A percentile compares a stretch with the other conserved stretches of the same genome.
phyloP scores from a whole-genome alignment of 2,797 vertebrate species.

The Eremophila alpestris region DNA sequence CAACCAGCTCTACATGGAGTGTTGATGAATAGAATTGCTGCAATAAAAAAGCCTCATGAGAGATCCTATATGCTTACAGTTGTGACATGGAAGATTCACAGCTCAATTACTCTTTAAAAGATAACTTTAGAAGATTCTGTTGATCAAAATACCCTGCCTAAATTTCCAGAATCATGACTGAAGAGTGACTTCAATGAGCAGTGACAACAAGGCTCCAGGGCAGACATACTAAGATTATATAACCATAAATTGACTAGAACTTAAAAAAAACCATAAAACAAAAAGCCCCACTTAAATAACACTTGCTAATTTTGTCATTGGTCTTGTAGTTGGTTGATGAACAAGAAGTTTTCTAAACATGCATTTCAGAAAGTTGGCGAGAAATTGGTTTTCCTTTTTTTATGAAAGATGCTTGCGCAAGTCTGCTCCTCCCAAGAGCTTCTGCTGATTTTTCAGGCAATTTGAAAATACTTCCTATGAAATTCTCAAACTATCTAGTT shows the following conservation, averaged over 20 bases:
- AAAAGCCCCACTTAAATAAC: neutral
- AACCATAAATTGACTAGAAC: neutral
- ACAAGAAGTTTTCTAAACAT: neutral
- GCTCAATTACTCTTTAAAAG: slow-evolving; percentile 7
- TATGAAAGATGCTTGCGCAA: neutral
- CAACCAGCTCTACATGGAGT: neutral
- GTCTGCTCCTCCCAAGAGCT: neutral
- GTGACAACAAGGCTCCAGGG: slow-evolving; percentile 11
- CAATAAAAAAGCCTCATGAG: neutral
- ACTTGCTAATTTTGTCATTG: neutral
- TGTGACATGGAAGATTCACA: neutral
- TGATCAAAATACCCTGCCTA: slow-evolving; percentile 13
- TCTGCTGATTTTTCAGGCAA: neutral
- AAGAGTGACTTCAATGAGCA: slow-evolving; percentile 1
- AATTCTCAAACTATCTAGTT: neutral
- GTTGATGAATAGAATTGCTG: neutral
- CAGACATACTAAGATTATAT: neutral
- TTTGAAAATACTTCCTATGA: neutral
- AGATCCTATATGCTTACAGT: neutral
- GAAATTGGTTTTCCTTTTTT: neutral
- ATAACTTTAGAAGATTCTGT: neutral
- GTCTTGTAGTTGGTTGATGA: neutral
- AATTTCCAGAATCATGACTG: slow-evolving; percentile 20
- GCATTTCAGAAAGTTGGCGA: neutral
- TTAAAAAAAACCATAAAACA: no score